Conservation (phyloP, 2,797 vertebrate genomes). For the Calcarius lapponicus region DNA sequence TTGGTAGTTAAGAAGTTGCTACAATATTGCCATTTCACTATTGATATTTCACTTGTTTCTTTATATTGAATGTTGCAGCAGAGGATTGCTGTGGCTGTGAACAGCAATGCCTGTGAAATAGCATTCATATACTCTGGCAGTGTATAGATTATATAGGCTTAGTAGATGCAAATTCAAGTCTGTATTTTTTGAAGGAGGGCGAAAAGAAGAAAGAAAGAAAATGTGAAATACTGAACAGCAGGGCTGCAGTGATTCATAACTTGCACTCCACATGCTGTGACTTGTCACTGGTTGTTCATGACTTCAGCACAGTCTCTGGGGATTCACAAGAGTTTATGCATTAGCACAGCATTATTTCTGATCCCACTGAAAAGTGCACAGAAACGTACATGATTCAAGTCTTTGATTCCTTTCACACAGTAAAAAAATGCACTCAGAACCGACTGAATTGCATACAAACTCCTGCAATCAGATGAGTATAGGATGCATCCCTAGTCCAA, state of each 20-base stretch:
- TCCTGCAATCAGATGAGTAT: neutral
- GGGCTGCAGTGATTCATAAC: conserved; percentile 23
- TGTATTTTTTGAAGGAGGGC: conserved; percentile 12
- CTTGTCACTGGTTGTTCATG: conserved; percentile 44
- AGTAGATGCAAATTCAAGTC: conserved; percentile 8
- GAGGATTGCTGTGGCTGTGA: conserved; percentile 3
- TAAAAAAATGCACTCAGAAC: neutral
- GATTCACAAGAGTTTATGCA: conserved; percentile 34
- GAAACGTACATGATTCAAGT: neutral
- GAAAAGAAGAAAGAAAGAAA: neutral
- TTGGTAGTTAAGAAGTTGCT: neutral
- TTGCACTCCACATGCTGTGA: neutral
- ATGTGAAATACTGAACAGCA: neutral
- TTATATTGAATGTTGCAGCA: neutral
- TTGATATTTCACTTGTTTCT: conserved; percentile 6
- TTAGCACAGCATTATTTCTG: conserved; percentile 43
- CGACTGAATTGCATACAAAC: neutral
- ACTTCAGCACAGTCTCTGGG: conserved; percentile 15
- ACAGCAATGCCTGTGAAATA: conserved; percentile 6
- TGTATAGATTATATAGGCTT: neutral
- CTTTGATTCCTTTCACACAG: neutral
- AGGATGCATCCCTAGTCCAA: neutral
- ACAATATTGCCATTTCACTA: neutral
- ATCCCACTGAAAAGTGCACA: neutral
- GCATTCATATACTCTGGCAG: neutral